Evolutionary conservation across 2,888 invertebrate genomes (phyloP).

Genomic region (Parnassius apollo): DNA sequence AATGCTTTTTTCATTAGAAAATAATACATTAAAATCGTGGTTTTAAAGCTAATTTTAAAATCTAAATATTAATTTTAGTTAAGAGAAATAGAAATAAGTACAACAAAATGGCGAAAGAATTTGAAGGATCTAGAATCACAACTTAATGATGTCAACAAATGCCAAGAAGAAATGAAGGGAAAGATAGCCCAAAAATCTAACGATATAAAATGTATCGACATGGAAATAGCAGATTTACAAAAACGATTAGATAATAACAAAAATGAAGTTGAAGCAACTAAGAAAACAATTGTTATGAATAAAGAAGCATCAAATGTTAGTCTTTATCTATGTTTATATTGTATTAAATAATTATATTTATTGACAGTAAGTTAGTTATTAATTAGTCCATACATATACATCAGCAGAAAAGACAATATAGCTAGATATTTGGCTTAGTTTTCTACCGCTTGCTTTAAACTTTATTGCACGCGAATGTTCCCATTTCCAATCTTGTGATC

Average conservation of each 20-base stretch:
- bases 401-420: too few relatives aligned
- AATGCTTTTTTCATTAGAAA: too few relatives aligned
- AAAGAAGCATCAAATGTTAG: constrained; percentile 57
- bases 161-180: constrained; percentile 49
- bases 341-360: too few relatives aligned
- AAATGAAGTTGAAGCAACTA: constrained; percentile 43
- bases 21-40: too few relatives aligned
- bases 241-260: constrained; percentile 50
- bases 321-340: not conserved
- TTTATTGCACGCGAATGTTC: too few relatives aligned
- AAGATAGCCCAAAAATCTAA: constrained; percentile 55
- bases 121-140: constrained; percentile 61
- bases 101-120: constrained; percentile 60
- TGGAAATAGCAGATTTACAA: constrained; percentile 51
- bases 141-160: constrained; percentile 47
- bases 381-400: too few relatives aligned
- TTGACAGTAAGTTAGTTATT: too few relatives aligned
- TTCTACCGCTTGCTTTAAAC: too few relatives aligned
- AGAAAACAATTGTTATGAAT: constrained; percentile 42
- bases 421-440: too few relatives aligned
- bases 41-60: not conserved
- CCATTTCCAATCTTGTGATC: too few relatives aligned
- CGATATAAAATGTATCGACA: constrained; percentile 52
- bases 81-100: constrained; percentile 51
- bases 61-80: constrained; percentile 39